Conservation (phyloP, 2,888 invertebrate genomes). For the Ennomos quercinarius region DNA sequence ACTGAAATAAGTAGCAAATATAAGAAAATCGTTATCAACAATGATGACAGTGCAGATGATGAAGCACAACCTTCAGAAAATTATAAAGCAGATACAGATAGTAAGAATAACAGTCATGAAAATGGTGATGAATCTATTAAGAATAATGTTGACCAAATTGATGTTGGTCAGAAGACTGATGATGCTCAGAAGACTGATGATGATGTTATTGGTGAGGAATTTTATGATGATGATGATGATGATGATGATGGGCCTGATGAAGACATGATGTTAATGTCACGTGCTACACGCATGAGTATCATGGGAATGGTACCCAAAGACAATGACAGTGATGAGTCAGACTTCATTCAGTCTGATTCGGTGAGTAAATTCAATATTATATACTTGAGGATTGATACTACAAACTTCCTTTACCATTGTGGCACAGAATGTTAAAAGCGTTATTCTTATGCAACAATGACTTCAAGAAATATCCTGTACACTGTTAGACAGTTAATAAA, state of each 20-base stretch:
- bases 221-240: conserved; percentile 27
- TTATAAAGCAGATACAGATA: conserved; percentile 27
- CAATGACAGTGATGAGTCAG: conserved; percentile 75
- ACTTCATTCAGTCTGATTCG: conserved; percentile 78
- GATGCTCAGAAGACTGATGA: conserved; percentile 8
- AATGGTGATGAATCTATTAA: conserved; percentile 7
- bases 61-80: conserved; percentile 1
- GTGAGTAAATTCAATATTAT: conserved; percentile 54
- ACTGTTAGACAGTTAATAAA: too few species aligned
- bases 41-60: conserved; percentile 35
- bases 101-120: not conserved
- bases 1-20: conserved; percentile 10
- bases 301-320: conserved; percentile 75
- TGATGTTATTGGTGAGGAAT: conserved; percentile 28
- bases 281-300: conserved; percentile 81
- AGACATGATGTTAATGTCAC: conserved; percentile 75
- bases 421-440: too few species aligned
- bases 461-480: too few species aligned
- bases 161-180: too few species aligned
- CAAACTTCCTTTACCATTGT: too few species aligned
- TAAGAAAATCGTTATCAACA: conserved; percentile 16
- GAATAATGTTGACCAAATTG: conserved; percentile 5
- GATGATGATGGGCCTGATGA: conserved; percentile 66
- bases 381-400: not conserved
- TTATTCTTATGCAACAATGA: too few species aligned